Percentiles rank a stretch among this genome's conserved stretches.
phyloP scores from a whole-genome alignment of 2,888 invertebrate genomes.

The Poecilobothrus nobilitatus region DNA sequence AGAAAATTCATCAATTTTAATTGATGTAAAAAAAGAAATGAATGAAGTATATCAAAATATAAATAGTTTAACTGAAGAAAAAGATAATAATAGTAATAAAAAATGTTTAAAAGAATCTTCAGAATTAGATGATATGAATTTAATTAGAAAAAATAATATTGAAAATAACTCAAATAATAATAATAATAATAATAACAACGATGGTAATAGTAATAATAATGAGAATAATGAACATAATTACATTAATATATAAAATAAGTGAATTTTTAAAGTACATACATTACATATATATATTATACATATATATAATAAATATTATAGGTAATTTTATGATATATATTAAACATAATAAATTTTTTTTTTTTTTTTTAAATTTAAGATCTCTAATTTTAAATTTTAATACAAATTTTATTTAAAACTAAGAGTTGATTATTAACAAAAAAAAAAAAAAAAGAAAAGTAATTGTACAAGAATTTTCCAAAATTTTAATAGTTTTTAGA shows the following conservation, averaged over 20 bases:
- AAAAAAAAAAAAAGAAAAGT: too few relatives aligned
- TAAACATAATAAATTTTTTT: not conserved
- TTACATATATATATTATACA: not conserved
- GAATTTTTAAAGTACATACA: not conserved
- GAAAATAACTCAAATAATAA: not conserved
- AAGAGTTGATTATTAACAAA: not conserved
- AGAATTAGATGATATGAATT: not conserved
- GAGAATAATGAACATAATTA: slow-evolving; percentile 10
- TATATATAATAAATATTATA: not conserved
- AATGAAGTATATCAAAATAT: slow-evolving; percentile 17
- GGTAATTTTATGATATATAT: not conserved
- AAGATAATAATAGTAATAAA: not conserved
- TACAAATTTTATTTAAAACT: not conserved
- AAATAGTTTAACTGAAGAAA: slow-evolving; percentile 9
- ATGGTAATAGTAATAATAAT: not conserved
- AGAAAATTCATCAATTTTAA: not conserved
- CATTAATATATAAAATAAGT: slow-evolving; percentile 11
- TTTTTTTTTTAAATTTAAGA: not conserved
- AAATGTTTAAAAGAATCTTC: not conserved
- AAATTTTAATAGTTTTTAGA: not conserved
- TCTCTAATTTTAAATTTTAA: not conserved
- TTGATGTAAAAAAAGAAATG: slow-evolving; percentile 18
- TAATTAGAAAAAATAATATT: not conserved
- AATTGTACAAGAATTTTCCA: slow-evolving; percentile 5
- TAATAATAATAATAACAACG: not conserved